Evolutionary conservation across 2,797 vertebrate species (phyloP).

Genomic region (Pachyuromys duprasi): DNA sequence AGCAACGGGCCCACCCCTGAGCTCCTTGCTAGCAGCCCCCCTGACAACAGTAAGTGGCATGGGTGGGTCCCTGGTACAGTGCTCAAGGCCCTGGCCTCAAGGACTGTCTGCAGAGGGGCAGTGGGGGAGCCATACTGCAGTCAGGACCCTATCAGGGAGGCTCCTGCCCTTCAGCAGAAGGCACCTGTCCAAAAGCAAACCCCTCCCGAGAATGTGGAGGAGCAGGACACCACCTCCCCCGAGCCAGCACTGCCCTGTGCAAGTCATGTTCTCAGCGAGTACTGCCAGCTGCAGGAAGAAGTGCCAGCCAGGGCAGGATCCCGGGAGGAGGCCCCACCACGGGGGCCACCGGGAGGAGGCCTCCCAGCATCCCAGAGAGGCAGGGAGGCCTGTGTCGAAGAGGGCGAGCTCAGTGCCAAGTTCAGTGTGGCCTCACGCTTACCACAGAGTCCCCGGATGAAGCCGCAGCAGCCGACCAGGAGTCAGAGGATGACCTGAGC

Average conservation of each 20-base stretch:
- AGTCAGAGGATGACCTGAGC: conserved; percentile 96
- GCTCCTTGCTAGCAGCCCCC: conserved; percentile 90
- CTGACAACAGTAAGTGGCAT: conserved; percentile 93
- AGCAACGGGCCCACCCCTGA: conserved; percentile 92
- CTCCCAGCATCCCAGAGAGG: rapidly evolving
- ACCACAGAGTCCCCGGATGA: conserved; percentile 96
- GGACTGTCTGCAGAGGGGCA: background rate
- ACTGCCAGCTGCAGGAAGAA: too few relatives aligned
- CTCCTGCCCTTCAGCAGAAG: background rate
- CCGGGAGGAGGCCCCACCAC: rapidly evolving
- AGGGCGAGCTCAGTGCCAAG: background rate
- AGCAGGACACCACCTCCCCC: background rate
- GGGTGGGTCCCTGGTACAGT: background rate
- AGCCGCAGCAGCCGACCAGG: conserved; percentile 91
- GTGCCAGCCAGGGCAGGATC: background rate
- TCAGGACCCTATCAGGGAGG: rapidly evolving
- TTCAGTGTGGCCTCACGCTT: conserved; percentile 82
- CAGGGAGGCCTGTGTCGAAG: background rate
- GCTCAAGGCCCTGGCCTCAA: background rate
- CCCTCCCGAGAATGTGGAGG: background rate
- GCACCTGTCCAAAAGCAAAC: background rate
- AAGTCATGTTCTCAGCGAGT: too few relatives aligned
- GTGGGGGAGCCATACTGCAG: background rate
- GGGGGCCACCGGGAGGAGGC: background rate
- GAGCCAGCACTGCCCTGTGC: background rate